A percentile compares a stretch with the other conserved stretches of the same genome.
Conservation (phyloP, 2,113 vertebrate genomes). For the Ictalurus punctatus region DNA sequence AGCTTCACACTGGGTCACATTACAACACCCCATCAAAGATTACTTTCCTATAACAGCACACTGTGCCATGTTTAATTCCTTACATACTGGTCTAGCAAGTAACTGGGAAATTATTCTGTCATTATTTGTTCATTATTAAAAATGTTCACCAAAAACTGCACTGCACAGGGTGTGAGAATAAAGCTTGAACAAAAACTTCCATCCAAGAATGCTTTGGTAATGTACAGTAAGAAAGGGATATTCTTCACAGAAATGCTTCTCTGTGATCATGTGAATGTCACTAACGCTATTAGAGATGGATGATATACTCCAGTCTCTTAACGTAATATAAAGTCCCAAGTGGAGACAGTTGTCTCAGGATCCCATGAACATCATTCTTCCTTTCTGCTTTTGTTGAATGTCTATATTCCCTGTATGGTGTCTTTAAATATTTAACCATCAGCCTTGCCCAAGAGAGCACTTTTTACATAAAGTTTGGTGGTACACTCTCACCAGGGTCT, state of each 20-base stretch:
- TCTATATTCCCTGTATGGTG: not conserved
- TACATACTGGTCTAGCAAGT: not conserved
- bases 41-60: not conserved
- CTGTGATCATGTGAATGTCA: constrained; percentile 6
- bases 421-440: constrained; percentile 1
- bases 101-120: not conserved
- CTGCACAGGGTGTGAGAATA: not conserved
- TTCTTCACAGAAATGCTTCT: not conserved
- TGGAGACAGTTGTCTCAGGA: not conserved
- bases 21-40: not conserved
- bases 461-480: constrained; percentile 9
- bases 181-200: not conserved
- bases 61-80: not conserved
- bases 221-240: not conserved
- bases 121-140: not conserved
- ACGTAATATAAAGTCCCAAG: not conserved
- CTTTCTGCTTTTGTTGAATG: not conserved
- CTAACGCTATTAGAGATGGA: not conserved
- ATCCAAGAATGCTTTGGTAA: not conserved
- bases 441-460: not conserved
- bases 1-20: not conserved
- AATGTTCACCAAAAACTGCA: not conserved
- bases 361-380: not conserved
- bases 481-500: constrained; percentile 12
- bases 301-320: not conserved